Conservation (phyloP, 1,140 invertebrate species). For the Hestina assimilis region DNA sequence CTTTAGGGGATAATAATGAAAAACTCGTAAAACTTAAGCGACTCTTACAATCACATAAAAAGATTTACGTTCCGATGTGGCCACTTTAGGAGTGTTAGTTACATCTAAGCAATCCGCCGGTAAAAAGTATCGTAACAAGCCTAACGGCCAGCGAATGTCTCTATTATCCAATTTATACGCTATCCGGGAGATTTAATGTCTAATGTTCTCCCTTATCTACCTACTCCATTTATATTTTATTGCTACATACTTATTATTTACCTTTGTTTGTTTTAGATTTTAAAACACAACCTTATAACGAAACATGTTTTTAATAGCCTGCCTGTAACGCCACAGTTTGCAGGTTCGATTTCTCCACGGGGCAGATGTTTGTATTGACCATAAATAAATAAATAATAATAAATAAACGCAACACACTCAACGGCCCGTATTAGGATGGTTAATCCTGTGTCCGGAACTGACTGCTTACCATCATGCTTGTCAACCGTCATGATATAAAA, state of each 20-base stretch:
- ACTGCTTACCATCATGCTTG: no score
- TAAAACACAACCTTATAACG: no score
- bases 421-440: no score
- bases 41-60: constrained; percentile 36
- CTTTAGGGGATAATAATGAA: constrained; percentile 29
- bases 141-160: constrained; percentile 1
- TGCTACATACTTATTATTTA: not conserved
- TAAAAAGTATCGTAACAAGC: constrained; percentile 8
- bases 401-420: no score
- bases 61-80: constrained; percentile 29
- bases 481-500: no score
- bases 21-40: constrained; percentile 34
- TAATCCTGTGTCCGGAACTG: no score
- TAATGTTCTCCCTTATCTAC: constrained; percentile 3
- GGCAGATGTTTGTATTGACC: no score
- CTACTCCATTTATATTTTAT: constrained; percentile 4
- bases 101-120: constrained; percentile 4
- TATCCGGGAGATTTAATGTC: constrained; percentile 3
- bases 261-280: no score
- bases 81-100: constrained; percentile 28
- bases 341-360: no score
- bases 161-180: constrained; percentile 1
- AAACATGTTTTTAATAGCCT: no score
- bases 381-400: no score
- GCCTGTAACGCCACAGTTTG: no score